Conservation (phyloP, 2,797 vertebrate species). For the Aphelocoma californica region DNA sequence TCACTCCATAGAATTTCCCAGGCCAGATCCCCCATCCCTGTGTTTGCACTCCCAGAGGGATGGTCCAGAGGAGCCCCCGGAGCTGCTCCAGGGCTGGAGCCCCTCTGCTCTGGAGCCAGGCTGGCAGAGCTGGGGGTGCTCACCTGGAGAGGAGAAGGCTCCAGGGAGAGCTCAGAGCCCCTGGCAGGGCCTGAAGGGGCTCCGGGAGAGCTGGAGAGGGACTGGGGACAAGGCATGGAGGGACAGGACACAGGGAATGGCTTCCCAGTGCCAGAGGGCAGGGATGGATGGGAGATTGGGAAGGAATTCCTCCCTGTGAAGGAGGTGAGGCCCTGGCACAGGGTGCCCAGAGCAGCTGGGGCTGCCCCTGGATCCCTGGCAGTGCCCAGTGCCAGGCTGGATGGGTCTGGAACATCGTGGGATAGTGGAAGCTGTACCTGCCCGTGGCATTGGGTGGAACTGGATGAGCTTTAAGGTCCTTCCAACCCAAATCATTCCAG, state of each 20-base stretch:
- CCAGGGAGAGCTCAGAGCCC: neutral
- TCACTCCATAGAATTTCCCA: neutral
- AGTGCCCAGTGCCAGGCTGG: neutral
- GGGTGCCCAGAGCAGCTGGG: neutral
- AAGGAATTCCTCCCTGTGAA: neutral
- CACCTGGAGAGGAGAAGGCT: neutral
- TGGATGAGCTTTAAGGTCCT: neutral
- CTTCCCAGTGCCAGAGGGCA: neutral
- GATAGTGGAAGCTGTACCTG: neutral
- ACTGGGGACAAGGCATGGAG: accelerated
- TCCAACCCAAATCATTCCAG: neutral
- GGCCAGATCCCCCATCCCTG: neutral
- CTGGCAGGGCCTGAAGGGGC: neutral
- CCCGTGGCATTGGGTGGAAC: neutral
- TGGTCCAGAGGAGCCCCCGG: accelerated
- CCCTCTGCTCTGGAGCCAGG: neutral
- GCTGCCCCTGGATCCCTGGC: neutral
- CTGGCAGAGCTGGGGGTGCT: neutral
- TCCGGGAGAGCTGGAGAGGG: neutral
- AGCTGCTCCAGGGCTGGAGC: neutral
- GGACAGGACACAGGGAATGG: neutral
- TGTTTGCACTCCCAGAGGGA: neutral
- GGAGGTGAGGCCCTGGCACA: neutral
- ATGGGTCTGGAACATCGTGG: accelerated
- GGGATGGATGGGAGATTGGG: neutral